Percentiles rank a stretch among this genome's conserved stretches.
These are phyloP conservation scores for Philopotamus ludificatus DNA, from an alignment of 1,140 invertebrate genomes.

Conservation along the genomic window DNA sequence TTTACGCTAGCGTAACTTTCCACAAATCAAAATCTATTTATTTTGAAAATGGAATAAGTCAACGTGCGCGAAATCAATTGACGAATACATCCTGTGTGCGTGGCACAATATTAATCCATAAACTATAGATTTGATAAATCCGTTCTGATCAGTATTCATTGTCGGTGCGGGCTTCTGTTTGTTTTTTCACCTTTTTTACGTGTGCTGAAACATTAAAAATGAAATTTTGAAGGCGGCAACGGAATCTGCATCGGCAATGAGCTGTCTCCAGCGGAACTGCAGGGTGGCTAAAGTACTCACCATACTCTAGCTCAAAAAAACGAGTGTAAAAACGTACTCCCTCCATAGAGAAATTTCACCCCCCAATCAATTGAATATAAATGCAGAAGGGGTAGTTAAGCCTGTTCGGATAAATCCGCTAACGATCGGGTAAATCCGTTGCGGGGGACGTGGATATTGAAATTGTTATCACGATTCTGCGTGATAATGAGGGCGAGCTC, in stretches of 20 bases:
- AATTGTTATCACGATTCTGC: constrained; percentile 41
- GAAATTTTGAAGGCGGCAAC: neutral
- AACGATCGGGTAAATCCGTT: constrained; percentile 37
- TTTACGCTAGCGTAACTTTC: too few relatives aligned
- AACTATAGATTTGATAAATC: too few relatives aligned
- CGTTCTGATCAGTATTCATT: too few relatives aligned
- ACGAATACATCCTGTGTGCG: too few relatives aligned
- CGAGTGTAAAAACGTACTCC: neutral
- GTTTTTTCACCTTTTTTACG: too few relatives aligned
- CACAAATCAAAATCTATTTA: too few relatives aligned
- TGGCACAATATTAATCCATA: too few relatives aligned
- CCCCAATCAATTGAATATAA: constrained; percentile 25
- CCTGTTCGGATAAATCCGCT: constrained; percentile 32
- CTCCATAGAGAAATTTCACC: neutral
- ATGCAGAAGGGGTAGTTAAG: constrained; percentile 29
- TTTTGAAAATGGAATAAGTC: too few relatives aligned
- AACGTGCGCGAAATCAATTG: too few relatives aligned
- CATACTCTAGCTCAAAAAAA: neutral
- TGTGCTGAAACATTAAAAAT: neutral
- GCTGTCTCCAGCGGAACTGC: neutral
- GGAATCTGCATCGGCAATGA: neutral
- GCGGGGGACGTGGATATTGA: constrained; percentile 33
- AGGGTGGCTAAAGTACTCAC: too few relatives aligned
- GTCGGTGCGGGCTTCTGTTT: too few relatives aligned
- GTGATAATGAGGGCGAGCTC: constrained; percentile 38